Conservation (phyloP, 2,797 vertebrate species). For the Pteronotus mesoamericanus region DNA sequence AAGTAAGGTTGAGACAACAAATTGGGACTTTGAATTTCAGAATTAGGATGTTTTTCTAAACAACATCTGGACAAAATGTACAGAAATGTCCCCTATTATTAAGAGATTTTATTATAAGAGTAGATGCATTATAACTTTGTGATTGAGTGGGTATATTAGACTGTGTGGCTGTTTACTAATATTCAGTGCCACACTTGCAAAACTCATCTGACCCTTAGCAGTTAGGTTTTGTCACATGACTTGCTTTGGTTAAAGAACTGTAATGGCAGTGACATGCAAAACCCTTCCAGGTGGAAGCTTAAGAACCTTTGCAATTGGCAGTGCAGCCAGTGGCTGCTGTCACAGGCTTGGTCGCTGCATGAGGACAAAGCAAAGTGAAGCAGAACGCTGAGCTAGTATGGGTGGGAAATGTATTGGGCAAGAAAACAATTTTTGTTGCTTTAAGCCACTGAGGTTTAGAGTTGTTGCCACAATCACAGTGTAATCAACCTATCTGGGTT, state of each 20-base stretch:
- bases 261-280: neutral
- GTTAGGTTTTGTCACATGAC: neutral
- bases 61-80: neutral
- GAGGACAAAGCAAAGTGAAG: neutral
- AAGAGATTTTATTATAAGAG: neutral
- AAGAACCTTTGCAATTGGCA: neutral
- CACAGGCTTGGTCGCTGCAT: neutral
- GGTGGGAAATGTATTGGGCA: neutral
- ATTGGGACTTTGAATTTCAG: neutral
- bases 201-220: neutral
- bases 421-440: neutral
- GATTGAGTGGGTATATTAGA: neutral
- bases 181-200: neutral
- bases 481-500: conserved; percentile 3
- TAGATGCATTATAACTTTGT: neutral
- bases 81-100: neutral
- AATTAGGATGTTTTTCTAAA: conserved; percentile 20
- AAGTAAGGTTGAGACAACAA: neutral
- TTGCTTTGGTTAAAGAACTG: neutral
- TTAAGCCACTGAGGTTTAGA: neutral
- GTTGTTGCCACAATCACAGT: neutral
- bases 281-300: neutral
- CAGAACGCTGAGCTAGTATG: neutral
- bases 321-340: neutral
- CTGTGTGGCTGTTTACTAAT: neutral